phyloP scores from a whole-genome alignment of 2,113 vertebrate genomes.

The Salvelinus sp. region DNA sequence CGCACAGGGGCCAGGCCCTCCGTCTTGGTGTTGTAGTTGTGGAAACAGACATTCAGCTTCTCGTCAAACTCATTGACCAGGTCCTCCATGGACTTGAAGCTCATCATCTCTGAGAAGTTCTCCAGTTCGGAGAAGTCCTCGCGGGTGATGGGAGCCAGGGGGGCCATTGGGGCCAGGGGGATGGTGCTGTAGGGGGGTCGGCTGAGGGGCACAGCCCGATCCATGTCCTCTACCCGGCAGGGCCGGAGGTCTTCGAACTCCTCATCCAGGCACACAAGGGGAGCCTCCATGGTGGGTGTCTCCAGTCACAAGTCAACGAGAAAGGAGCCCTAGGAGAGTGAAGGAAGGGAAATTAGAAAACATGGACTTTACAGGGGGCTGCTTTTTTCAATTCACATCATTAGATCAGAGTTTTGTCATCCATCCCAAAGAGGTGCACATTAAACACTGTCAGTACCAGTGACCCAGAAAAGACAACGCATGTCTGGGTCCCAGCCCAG shows the following conservation, averaged over 20 bases:
- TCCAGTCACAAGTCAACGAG: constrained; percentile 27
- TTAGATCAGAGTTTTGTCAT: too few relatives aligned
- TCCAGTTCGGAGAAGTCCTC: constrained; percentile 92
- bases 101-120: constrained; percentile 95
- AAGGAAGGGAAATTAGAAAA: background rate
- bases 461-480: too few relatives aligned
- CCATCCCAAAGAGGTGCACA: too few relatives aligned
- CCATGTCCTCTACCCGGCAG: constrained; percentile 75
- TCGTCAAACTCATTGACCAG: constrained; percentile 93
- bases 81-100: constrained; percentile 96
- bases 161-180: constrained; percentile 66
- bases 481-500: too few relatives aligned
- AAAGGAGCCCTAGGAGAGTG: constrained; percentile 30
- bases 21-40: constrained; percentile 93
- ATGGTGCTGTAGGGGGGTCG: constrained; percentile 57
- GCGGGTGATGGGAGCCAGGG: constrained; percentile 73
- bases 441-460: too few relatives aligned
- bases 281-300: constrained; percentile 83
- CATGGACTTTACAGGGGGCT: background rate
- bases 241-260: constrained; percentile 90
- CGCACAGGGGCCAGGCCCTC: constrained; percentile 88
- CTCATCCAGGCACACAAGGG: constrained; percentile 89
- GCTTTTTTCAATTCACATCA: background rate
- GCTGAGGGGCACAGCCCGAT: constrained; percentile 63
- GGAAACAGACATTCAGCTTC: constrained; percentile 93